A percentile compares a stretch with the other conserved stretches of the same genome.
These are phyloP conservation scores for Drosophila borealis DNA, from an alignment of 2,888 invertebrate genomes.

Conservation along the genomic window DNA sequence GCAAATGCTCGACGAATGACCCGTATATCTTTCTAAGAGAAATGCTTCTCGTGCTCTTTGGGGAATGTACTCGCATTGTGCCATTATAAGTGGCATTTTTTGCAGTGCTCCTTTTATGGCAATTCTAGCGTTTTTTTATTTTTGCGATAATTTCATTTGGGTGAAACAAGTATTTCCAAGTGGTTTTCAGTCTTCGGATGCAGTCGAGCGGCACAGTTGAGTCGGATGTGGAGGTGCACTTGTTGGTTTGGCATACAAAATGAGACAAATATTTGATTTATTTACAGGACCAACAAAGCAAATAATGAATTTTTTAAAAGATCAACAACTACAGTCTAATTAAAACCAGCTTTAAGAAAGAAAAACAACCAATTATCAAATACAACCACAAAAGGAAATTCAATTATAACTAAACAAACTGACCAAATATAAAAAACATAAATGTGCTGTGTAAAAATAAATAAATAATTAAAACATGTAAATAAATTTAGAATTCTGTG, in stretches of 20 bases:
- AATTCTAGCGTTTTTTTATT: neutral
- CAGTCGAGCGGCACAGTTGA: constrained; percentile 47
- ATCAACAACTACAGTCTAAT: constrained; percentile 37
- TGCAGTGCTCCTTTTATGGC: constrained; percentile 6
- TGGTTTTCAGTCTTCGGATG: constrained; percentile 23
- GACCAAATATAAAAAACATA: constrained; percentile 49
- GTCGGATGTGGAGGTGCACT: constrained; percentile 31
- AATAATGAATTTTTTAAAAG: constrained; percentile 49
- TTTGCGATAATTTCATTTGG: constrained; percentile 60
- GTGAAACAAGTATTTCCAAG: constrained; percentile 17
- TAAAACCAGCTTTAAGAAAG: constrained; percentile 54
- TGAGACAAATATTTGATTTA: constrained; percentile 28
- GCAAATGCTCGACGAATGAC: constrained; percentile 4
- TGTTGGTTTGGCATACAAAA: neutral
- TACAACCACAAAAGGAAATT: constrained; percentile 7
- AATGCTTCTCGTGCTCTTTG: constrained; percentile 35
- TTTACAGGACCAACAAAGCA: constrained; percentile 58
- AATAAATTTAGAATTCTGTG: constrained; percentile 46
- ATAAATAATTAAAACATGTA: constrained; percentile 27
- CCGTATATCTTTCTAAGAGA: constrained; percentile 12
- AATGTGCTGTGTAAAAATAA: constrained; percentile 50
- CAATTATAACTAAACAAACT: constrained; percentile 28
- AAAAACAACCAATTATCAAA: constrained; percentile 6
- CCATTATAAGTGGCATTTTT: constrained; percentile 9
- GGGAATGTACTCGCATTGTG: constrained; percentile 12